Evolutionary conservation across 2,888 invertebrate genomes (phyloP).

Genomic region (Uropetala carovei): DNA sequence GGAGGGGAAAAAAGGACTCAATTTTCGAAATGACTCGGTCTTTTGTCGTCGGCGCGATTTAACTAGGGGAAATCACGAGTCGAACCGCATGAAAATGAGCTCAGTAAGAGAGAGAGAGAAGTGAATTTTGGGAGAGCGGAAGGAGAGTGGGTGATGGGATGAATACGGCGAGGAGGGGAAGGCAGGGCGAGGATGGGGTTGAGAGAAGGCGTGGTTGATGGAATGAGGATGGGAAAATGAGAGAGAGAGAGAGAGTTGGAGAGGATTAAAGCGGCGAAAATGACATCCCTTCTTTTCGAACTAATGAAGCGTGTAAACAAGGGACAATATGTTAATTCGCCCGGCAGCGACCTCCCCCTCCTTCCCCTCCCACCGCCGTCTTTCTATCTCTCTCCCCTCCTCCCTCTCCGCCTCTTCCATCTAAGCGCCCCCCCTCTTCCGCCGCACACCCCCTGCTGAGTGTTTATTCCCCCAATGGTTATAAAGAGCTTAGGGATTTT

Average conservation of each 20-base stretch:
- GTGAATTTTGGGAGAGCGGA: neutral
- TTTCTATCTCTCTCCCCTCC: neutral
- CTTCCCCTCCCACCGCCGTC: neutral
- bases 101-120: neutral
- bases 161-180: neutral
- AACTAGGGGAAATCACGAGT: slow-evolving; percentile 36
- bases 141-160: neutral
- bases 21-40: neutral
- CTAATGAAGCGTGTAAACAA: slow-evolving; percentile 52
- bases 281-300: slow-evolving; percentile 1
- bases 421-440: neutral
- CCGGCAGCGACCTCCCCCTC: too few relatives aligned
- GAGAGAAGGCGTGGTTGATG: neutral
- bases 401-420: neutral
- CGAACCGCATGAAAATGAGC: slow-evolving; percentile 47
- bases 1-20: slow-evolving; percentile 34
- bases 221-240: neutral
- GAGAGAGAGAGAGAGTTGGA: neutral
- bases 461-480: neutral
- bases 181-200: neutral
- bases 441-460: neutral
- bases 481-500: neutral
- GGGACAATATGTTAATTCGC: slow-evolving; percentile 60
- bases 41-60: slow-evolving; percentile 29
- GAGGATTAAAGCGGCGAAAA: slow-evolving; percentile 49